Base-by-base conservation (phyloP, 2,888 invertebrate genomes). In the Agrotis ipsilon region DNA sequence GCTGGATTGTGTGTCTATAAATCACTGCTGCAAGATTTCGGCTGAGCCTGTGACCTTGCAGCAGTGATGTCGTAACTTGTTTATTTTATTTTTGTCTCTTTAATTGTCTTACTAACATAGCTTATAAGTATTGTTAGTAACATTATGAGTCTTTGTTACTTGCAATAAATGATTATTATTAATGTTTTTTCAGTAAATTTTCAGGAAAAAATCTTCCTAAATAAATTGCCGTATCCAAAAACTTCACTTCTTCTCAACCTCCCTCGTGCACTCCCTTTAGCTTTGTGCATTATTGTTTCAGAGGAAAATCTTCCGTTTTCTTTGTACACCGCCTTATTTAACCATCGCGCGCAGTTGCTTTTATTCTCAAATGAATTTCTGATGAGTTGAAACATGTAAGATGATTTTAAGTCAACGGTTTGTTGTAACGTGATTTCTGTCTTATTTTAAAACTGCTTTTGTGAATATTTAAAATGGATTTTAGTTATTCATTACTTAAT, bases 251-350 rank as follows among this genome's bases (percentile, higher is more conserved):
- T 2, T 18, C 19, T 18, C 4, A 27, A 21, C 13, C 24, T 66
- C 19, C n/a, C n/a, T 59, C 43, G 49, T 63, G 70, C 74, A 70
- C 73, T 80, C 59, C 68, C 68, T 75, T 77, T 72, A 85, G 86
- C 90, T 85, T 85, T 88, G 85, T 85, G 89, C 88, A 89, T 89
- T 89, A 90, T 88, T 88, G 88, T 90, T 88, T 90, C 86, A 83
- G 78, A 73, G 82, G 71, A 68, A 86, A 89, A 89, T 87, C 85
- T 85, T 81, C 82, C 84, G 69, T 84, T 85, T 89, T 89, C 89
- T 88, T 89, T 89, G 86, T 84, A 76, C 71, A 55, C 61, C 59
- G 81, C 76, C 85, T 87, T 88, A 84, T 86, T 88, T 86, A 87
- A 87, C 80, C 82, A 80, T 75, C 71, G 63, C 68, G 70, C 62